phyloP scores from a whole-genome alignment of 2,797 vertebrate genomes.

The Rhyacichthys aspro region DNA sequence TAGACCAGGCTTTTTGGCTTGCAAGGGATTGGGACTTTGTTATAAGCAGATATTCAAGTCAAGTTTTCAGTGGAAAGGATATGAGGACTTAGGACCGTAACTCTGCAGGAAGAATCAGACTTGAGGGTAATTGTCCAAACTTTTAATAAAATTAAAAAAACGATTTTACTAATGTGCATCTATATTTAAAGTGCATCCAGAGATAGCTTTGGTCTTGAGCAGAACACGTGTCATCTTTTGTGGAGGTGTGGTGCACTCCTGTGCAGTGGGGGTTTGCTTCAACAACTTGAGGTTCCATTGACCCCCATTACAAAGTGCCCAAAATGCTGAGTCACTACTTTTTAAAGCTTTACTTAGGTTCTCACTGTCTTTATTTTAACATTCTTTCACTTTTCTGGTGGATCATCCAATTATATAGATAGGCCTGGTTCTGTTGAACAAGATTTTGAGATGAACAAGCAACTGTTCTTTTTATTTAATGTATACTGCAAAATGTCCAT shows the following conservation, averaged over 20 bases:
- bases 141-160: no score
- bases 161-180: background rate
- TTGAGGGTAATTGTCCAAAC: background rate
- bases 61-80: no score
- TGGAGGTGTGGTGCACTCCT: conserved; percentile 5
- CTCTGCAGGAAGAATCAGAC: no score
- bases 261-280: background rate
- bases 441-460: no score
- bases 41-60: no score
- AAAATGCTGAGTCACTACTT: background rate
- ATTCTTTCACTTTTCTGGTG: background rate
- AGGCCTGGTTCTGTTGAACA: no score
- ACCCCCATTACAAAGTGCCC: background rate
- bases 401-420: no score
- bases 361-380: background rate
- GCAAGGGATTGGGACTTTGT: no score
- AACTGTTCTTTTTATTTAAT: no score
- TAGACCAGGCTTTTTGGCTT: no score
- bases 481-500: no score
- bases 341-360: background rate
- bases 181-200: background rate
- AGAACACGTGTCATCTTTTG: conserved; percentile 3
- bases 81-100: no score
- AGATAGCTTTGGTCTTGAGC: background rate
- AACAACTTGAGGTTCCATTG: background rate